These are phyloP conservation scores for Lithobates sylvaticus DNA, from an alignment of 2,797 vertebrate genomes.

Conservation along the genomic window DNA sequence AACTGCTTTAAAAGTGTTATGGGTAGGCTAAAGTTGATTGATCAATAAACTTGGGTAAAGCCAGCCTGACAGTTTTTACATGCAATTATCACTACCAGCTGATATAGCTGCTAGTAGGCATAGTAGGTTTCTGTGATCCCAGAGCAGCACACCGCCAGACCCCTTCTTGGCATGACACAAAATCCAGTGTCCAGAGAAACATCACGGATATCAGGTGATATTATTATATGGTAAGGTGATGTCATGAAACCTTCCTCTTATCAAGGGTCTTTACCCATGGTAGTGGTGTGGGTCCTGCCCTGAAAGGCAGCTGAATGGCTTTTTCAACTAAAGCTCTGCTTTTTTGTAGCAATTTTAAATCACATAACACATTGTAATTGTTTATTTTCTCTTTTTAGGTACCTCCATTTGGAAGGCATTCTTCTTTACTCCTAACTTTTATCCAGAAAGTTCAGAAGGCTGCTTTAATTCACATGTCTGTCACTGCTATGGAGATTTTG, in stretches of 20 bases:
- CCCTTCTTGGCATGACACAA: too few relatives aligned
- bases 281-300: not conserved
- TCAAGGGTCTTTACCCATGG: not conserved
- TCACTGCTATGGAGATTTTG: slow-evolving; percentile 74
- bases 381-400: slow-evolving; percentile 72
- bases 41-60: too few relatives aligned
- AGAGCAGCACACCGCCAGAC: too few relatives aligned
- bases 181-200: too few relatives aligned
- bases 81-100: too few relatives aligned
- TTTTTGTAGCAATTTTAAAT: not conserved
- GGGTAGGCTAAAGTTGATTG: too few relatives aligned
- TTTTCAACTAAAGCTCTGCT: not conserved
- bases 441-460: slow-evolving; percentile 74
- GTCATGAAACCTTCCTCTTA: not conserved
- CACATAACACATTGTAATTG: not conserved
- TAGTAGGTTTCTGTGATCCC: too few relatives aligned
- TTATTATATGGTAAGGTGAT: not conserved
- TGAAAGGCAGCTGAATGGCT: not conserved
- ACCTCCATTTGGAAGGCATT: slow-evolving; percentile 87
- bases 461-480: slow-evolving; percentile 83
- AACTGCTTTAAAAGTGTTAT: too few relatives aligned
- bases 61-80: too few relatives aligned
- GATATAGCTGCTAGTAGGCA: too few relatives aligned
- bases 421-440: slow-evolving; percentile 89
- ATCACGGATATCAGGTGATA: too few relatives aligned